Conservation (phyloP, 2,888 invertebrate genomes). For the Pristionchus arcanus region DNA sequence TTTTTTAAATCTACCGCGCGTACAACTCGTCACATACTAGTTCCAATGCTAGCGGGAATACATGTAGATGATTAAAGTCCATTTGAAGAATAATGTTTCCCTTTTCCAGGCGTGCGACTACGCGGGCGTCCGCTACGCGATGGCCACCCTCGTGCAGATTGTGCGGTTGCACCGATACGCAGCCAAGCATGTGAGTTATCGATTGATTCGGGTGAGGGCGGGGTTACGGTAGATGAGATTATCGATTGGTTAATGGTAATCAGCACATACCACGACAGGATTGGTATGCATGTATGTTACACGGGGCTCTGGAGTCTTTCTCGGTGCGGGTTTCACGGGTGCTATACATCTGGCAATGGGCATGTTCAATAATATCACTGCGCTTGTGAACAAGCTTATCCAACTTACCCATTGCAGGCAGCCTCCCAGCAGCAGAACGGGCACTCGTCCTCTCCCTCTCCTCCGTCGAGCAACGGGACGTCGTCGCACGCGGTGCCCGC, state of each 20-base stretch:
- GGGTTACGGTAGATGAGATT: background rate
- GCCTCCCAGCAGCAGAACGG: constrained; percentile 12
- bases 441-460: background rate
- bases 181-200: constrained; percentile 3
- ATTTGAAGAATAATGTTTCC: background rate
- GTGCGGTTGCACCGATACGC: constrained; percentile 68
- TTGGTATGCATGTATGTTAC: too few species aligned
- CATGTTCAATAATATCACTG: too few species aligned
- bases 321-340: too few species aligned
- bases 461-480: background rate
- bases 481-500: background rate
- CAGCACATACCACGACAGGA: too few species aligned
- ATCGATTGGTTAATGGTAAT: background rate
- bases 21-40: too few species aligned
- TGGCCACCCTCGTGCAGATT: constrained; percentile 73
- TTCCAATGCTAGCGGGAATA: too few species aligned
- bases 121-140: constrained; percentile 83
- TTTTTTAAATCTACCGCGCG: too few species aligned
- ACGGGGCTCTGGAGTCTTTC: too few species aligned
- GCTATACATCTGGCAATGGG: too few species aligned
- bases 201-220: background rate
- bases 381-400: too few species aligned
- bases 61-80: too few species aligned
- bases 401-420: background rate
- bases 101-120: constrained; percentile 82